Base-by-base conservation (phyloP, 2,888 invertebrate species). In the Emmelina monodactyla region DNA sequence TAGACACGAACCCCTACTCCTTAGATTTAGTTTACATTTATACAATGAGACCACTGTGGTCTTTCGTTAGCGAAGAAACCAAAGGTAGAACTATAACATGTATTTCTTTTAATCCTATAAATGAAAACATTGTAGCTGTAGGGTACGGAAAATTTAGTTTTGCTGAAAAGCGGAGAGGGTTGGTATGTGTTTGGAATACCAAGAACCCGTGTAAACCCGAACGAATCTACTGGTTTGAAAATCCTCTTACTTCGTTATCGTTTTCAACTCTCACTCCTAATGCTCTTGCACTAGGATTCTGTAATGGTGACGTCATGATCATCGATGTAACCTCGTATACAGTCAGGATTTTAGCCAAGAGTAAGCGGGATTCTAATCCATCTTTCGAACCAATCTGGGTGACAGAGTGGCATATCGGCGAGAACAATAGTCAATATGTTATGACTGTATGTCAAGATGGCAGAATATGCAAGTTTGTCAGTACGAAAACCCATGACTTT, bases 181-280 rank as follows among this genome's bases (percentile, higher is more conserved):
- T 87, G 22, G 81, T 92, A 1, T 83, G 87, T 46, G 62, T 92
- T 37, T 93, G 93, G 93, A 89, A 87, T 50, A 86, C 88, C 1
- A 88, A 93, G 63, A 92, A 92, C 61, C 91, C 91, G 0, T 83
- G 84, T 10, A 85, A 87, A 52, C 92, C 92, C 0, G 92, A 91
- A 58, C 79, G 89, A 40, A 54, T 79, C 4, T 91, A 87, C 50
- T 49, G 63, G 2, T 91, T 89, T 50, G 54, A 75, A 0, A 70
- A 82, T 32, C 84, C 89, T 0, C 83, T 91, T 0, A 88, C 89
- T 0, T 80, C 86, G 1, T 62, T 92, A 0, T 81, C 85, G 28
- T 93, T 93, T 71, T 89, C 91, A 1, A 73, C 66, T 1, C 71
- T 64, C 28, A 82, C 84, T 37, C 88, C 92, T 0, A 89, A 89